Evolutionary conservation across 92 coral and sea anemone genomes (phyloP), one percentile per base, ranked within the genome.

Genomic region (Pocillopora grandis): DNA sequence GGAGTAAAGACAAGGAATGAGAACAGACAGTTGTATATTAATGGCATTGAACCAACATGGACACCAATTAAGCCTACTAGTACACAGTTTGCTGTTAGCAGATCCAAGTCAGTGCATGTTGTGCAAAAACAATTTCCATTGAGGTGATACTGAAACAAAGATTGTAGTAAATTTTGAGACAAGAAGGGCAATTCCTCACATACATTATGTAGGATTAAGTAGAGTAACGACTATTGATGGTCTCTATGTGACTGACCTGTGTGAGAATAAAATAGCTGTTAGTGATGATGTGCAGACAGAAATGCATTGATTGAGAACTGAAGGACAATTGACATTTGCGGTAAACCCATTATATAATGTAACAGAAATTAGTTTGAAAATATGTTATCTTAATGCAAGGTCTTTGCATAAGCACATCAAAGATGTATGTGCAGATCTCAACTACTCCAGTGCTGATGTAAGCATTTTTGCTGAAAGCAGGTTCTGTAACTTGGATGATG

Each of bases 41-140:
- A 85, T n/a, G 90, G 90, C 20, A 89, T 91, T 70, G 66, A 85
- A 76, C 82, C 84, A 15, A 82, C 86, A 83, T 87, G 91, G 95
- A 92, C 95, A 75, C 93, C 93, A 77, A 89, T 92, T 70, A 89
- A 89, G 83, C 95, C 92, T 16, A 66, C 88, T 23, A 88, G 83
- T 62, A 91, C 90, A 67, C 95, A 92, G 69, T 92, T 92, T 88
- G 90, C 90, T 88, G 92, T 91, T 27, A 92, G 92, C 33, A 91
- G 91, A 85, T 88, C 80, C 62, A 91, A 83, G 72, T 58, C 92
- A 48, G 86, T 75, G 31, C 92, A 86, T 63, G 91, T 92, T 79
- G 90, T 92, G 66, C 90, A 18, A 90, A 90, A 84, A 91, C 94
- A 58, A 91, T 91, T 36, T 91, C 84, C 67, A 90, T 69, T 82